These are phyloP conservation scores for Anarrhichthys ocellatus DNA, from an alignment of 2,113 vertebrate species.

Conservation along the genomic window DNA sequence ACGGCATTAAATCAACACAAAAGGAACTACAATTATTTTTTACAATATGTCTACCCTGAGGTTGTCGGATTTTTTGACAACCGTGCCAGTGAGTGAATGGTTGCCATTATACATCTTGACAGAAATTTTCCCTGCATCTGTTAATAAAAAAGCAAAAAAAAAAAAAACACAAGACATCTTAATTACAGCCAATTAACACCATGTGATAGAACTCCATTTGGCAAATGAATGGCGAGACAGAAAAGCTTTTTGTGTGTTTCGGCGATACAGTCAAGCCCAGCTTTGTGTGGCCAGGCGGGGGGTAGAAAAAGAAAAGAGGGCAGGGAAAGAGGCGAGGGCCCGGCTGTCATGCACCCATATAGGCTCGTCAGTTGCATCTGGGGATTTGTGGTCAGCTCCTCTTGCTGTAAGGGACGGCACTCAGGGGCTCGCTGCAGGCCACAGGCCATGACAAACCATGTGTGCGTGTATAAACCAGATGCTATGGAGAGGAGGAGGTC, in stretches of 20 bases:
- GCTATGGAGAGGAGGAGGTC: constrained; percentile 73
- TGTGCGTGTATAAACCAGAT: constrained; percentile 77
- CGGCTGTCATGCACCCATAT: constrained; percentile 43
- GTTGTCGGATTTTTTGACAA: constrained; percentile 11
- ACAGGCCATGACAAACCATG: constrained; percentile 61
- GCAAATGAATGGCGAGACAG: constrained; percentile 49
- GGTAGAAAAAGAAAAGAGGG: constrained; percentile 27
- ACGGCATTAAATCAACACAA: constrained; percentile 26
- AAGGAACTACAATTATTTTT: background rate
- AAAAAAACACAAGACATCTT: constrained; percentile 54
- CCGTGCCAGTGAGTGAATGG: constrained; percentile 18
- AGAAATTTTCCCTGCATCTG: constrained; percentile 52
- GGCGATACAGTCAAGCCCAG: constrained; percentile 51
- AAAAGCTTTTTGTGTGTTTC: constrained; percentile 50
- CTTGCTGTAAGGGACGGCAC: constrained; percentile 33
- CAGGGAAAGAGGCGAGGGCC: constrained; percentile 13
- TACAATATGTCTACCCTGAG: constrained; percentile 8
- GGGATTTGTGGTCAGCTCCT: constrained; percentile 56
- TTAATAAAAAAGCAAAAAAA: constrained; percentile 49
- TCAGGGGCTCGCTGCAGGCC: constrained; percentile 54
- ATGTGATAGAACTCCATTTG: constrained; percentile 67
- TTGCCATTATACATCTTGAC: constrained; percentile 27
- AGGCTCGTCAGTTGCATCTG: constrained; percentile 46
- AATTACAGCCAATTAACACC: constrained; percentile 71
- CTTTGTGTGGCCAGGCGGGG: constrained; percentile 61